Conservation (phyloP, 2,888 invertebrate species). For the Automeris io region DNA sequence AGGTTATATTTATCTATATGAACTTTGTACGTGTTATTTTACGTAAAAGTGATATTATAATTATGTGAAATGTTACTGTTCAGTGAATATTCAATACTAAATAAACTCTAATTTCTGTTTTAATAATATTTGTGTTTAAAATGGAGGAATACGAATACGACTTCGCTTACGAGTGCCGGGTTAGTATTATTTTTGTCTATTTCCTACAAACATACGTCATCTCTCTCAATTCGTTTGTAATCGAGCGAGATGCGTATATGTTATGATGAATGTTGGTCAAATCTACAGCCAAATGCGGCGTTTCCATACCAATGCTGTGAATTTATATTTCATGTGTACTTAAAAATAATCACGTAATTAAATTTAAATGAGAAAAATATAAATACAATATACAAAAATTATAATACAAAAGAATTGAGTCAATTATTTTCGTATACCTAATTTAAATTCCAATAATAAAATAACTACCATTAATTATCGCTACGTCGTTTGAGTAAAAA, state of each 20-base stretch:
- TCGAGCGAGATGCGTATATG: neutral
- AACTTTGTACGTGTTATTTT: neutral
- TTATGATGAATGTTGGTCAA: constrained; percentile 6
- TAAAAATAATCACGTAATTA: too few relatives aligned
- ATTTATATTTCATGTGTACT: neutral
- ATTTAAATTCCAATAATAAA: too few relatives aligned
- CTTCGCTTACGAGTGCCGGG: constrained; percentile 82
- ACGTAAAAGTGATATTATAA: constrained; percentile 7
- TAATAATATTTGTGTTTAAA: constrained; percentile 29
- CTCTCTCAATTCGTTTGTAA: neutral
- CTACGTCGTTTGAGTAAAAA: too few relatives aligned
- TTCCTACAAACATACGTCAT: neutral
- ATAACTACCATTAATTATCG: too few relatives aligned
- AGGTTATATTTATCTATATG: constrained; percentile 30
- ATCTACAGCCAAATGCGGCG: neutral
- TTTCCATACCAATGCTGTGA: neutral
- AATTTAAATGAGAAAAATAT: neutral
- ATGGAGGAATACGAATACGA: constrained; percentile 79
- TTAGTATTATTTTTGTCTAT: constrained; percentile 48
- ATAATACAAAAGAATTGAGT: neutral
- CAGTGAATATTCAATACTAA: constrained; percentile 30
- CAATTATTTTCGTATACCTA: too few relatives aligned
- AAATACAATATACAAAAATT: neutral
- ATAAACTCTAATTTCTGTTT: constrained; percentile 36
- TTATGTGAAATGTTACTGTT: constrained; percentile 27